Base-by-base conservation (phyloP, 2,113 vertebrate genomes). In the Drymodes brunneopygia region DNA sequence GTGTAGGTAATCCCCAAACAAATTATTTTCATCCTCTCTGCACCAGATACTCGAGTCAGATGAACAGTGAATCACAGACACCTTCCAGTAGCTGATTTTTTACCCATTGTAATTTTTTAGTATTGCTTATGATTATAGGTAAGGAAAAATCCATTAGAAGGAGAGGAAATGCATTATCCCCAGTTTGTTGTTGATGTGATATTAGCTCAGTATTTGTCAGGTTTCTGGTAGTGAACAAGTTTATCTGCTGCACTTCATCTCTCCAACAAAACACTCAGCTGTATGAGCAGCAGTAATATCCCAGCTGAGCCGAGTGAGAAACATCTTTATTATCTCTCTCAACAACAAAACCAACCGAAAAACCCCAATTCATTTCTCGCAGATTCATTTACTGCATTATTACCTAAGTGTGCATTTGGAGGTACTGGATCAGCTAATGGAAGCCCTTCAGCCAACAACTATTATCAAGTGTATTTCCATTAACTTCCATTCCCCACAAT, bases 381-480 rank as follows among this genome's bases (percentile, higher is more conserved):
- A 47, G 74, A 78, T 79, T 83, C 86, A 85, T 83, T 65, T 48
- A 27, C 53, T 61, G 35, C 60, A 47, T 95, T 94, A 92, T 92
- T 75, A 87, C 86, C 80, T 71, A 56, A 69, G 82, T n/a, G 58
- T 5, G 14, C 75, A 28, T 81, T 90, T 78, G 81, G 78, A 95
- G 74, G 67, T 47, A 48, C 47, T 73, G 88, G 75, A 84, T 80
- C 82, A 89, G 91, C 88, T 95, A 94, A 95, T 90, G 90, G 40
- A 94, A 94, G 57, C 62, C 80, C 86, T 90, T 95, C 92, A 91
- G 82, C 69, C 72, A 84, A 48, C 67, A 57, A 42, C 61, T 38
- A 50, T 86, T 91, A 90, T 57, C 79, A 69, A 80, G 80, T n/a
- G 91, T 80, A 80, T 90, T 95, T 91, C 93, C 90, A 95, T 96